Conservation (phyloP, 2,113 vertebrate species). For the Hippocampus abdominalis region DNA sequence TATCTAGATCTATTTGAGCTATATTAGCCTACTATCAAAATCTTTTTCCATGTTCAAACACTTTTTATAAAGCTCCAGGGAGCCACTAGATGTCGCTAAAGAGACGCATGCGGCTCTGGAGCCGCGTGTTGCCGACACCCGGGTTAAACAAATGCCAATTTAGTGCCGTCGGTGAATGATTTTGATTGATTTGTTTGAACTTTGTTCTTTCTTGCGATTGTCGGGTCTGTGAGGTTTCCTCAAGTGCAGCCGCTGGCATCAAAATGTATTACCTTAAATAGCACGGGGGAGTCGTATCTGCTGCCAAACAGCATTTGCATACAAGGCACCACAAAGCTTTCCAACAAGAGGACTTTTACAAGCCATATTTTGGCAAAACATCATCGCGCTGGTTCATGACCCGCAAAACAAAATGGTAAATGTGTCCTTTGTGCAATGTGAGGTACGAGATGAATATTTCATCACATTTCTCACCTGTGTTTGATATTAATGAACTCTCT, state of each 20-base stretch:
- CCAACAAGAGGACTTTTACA: conserved; percentile 18
- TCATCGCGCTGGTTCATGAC: conserved; percentile 18
- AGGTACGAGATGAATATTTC: conserved; percentile 48
- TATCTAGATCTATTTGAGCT: too few relatives aligned
- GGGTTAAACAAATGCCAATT: too few relatives aligned
- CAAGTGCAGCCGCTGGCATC: neutral
- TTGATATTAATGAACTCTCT: conserved; percentile 56
- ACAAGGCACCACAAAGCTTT: conserved; percentile 10
- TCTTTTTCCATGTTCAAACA: too few relatives aligned
- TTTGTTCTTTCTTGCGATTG: neutral
- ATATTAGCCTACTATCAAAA: too few relatives aligned
- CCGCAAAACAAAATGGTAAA: conserved; percentile 30
- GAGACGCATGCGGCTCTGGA: too few relatives aligned
- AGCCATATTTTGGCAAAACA: conserved; percentile 16
- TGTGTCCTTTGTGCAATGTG: conserved; percentile 13
- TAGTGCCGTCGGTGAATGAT: too few relatives aligned
- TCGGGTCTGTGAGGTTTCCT: neutral
- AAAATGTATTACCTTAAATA: neutral
- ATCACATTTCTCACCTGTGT: conserved; percentile 32
- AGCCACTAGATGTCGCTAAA: too few relatives aligned
- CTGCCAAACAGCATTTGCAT: conserved; percentile 13
- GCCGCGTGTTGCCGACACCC: too few relatives aligned
- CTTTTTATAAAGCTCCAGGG: too few relatives aligned
- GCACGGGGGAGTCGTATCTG: conserved; percentile 1
- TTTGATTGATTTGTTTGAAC: neutral